Conservation (phyloP, 1,140 invertebrate genomes). For the Leptopilina clavipes region DNA sequence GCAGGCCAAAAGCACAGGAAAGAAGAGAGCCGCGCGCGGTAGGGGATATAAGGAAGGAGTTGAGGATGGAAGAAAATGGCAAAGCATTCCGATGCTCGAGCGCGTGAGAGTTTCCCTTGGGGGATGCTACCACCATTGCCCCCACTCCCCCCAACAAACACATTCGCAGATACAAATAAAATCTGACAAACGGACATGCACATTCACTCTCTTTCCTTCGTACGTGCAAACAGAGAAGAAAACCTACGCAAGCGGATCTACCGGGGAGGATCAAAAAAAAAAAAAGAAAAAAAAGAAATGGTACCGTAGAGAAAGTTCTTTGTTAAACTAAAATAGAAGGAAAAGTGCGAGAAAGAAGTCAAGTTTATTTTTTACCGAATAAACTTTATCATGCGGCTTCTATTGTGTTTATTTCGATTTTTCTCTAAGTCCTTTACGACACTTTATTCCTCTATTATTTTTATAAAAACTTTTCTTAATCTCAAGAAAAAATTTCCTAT, state of each 20-base stretch:
- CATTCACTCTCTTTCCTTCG: conserved; percentile 18
- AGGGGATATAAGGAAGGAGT: conserved; percentile 32
- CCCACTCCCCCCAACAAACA: conserved; percentile 38
- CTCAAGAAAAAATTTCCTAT: no score
- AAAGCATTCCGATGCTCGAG: conserved; percentile 48
- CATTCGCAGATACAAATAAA: conserved; percentile 51
- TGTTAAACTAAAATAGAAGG: conserved; percentile 20
- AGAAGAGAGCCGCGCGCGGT: neutral
- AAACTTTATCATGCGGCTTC: conserved; percentile 19
- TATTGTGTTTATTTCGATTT: conserved; percentile 13
- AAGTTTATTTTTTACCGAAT: conserved; percentile 17
- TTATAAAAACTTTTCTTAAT: neutral
- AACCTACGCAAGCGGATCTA: conserved; percentile 14
- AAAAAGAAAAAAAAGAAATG: neutral
- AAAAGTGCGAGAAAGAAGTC: conserved; percentile 19
- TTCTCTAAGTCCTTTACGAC: neutral
- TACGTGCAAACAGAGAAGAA: conserved; percentile 30
- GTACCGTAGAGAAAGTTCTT: conserved; percentile 8
- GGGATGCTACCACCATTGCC: conserved; percentile 43
- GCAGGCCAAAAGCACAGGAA: neutral
- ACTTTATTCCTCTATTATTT: conserved; percentile 1
- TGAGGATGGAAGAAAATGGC: conserved; percentile 41
- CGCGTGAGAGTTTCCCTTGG: conserved; percentile 47
- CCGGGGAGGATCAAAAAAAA: neutral
- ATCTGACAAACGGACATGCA: conserved; percentile 54